phyloP scores from a whole-genome alignment of 2,888 invertebrate species.

The Cyaniris semiargus region DNA sequence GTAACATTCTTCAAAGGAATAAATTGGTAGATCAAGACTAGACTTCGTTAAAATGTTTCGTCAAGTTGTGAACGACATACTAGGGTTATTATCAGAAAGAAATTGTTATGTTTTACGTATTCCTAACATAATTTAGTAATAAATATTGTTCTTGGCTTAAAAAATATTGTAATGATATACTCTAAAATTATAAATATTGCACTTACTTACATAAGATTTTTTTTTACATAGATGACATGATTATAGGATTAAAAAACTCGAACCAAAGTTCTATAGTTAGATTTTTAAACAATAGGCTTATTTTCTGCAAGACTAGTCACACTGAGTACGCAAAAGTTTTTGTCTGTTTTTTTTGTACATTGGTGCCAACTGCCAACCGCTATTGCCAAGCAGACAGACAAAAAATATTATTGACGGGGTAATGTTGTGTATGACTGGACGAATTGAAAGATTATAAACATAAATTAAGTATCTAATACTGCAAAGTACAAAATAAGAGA shows the following conservation, averaged over 20 bases:
- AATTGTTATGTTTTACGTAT: neutral
- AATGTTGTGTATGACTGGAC: neutral
- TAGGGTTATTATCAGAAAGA: neutral
- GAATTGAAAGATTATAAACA: neutral
- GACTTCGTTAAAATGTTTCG: neutral
- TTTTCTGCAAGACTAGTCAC: constrained; percentile 20
- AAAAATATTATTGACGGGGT: constrained; percentile 14
- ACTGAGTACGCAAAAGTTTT: neutral
- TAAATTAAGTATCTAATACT: neutral
- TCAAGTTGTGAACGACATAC: neutral
- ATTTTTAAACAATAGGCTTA: constrained; percentile 13
- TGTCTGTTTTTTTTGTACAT: neutral
- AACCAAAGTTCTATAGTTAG: neutral
- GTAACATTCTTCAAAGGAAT: too few species aligned
- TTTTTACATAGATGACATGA: neutral
- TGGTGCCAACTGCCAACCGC: constrained; percentile 5
- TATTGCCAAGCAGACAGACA: neutral
- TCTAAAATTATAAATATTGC: neutral
- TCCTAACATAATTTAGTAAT: neutral
- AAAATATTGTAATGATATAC: neutral
- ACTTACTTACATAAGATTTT: neutral
- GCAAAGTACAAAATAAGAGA: neutral
- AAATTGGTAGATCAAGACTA: too few species aligned
- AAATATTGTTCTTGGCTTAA: neutral
- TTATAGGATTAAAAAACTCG: neutral